phyloP scores from a whole-genome alignment of 23 tunicate genomes.

The Ascidia mentula region DNA sequence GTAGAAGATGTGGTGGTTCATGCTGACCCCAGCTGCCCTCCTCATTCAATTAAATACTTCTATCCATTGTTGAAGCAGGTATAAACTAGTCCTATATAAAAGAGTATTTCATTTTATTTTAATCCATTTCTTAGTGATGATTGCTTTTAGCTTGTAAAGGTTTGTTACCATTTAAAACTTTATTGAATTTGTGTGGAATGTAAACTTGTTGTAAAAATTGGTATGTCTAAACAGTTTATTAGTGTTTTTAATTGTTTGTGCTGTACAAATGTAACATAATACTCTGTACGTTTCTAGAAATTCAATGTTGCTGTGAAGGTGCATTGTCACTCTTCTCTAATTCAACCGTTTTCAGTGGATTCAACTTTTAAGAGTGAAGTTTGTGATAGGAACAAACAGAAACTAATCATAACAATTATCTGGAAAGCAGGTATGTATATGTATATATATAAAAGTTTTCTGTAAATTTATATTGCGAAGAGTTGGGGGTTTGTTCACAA shows the following conservation, averaged over 20 bases:
- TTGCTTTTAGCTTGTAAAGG: no score
- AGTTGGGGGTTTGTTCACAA: no score
- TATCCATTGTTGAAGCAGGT: background rate
- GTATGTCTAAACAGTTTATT: no score
- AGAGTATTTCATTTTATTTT: background rate
- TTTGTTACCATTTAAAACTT: no score
- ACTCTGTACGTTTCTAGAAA: background rate
- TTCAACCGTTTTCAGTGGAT: background rate
- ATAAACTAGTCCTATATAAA: background rate
- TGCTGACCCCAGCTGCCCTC: conserved; percentile 12
- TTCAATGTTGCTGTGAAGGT: conserved; percentile 15
- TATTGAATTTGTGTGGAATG: no score
- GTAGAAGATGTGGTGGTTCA: conserved; percentile 18
- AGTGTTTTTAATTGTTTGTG: no score
- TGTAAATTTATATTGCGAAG: no score
- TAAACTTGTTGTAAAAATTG: no score
- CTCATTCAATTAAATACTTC: conserved; percentile 15
- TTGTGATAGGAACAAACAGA: conserved; percentile 6
- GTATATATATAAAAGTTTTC: no score
- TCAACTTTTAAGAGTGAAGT: background rate
- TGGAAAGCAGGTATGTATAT: conserved; percentile 22
- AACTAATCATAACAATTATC: conserved; percentile 6
- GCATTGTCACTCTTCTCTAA: conserved; percentile 18
- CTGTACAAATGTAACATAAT: no score
- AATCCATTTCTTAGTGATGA: background rate